Evolutionary conservation across 2,797 vertebrate genomes (phyloP), one percentile per base, ranked within the genome.

Genomic region (Neomorphus geoffroyi): DNA sequence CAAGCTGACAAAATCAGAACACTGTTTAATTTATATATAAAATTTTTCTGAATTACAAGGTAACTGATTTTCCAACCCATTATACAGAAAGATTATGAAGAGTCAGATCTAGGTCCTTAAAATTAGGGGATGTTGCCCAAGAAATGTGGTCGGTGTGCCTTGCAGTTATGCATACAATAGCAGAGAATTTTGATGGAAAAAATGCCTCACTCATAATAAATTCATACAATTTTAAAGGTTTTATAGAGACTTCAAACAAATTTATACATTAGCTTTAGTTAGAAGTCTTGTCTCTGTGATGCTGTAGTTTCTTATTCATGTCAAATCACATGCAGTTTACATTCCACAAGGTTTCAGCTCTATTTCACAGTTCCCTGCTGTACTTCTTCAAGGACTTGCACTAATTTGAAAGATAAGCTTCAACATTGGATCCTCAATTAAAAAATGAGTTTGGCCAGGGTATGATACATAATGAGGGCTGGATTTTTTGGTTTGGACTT

Each of bases 301-400:
- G 39, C 66, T 74, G n/a, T 43, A 64, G 65, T 54, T 51, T 39
- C 33, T 75, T 35, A 32, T 84, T 56, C 11, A 7, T 69, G 23
- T 65, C 64, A 79, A 53, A 66, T 73, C 60, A 71, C 37, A 16
- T 23, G 48, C 82, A 53, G 80, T 86, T 88, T 86, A 95, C 86
- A 65, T 86, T 92, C 62, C 70, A 82, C 51, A 37, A 72, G 81
- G 57, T 81, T 93, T 92, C 66, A 80, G 82, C 80, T 93, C 90
- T 88, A 94, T 77, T 91, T 96, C 64, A 87, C 39, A 70, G 56
- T 46, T 90, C 35, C 56, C 82, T 86, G 66, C 51, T 72, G 43
- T 70, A 77, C 32, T 57, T 65, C 61, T 92, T 73, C 33, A 77
- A 72, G 37, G 64, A n/a, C 39, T 73, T 93, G 58, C 84, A 82